These are phyloP conservation scores for Dromaius novaehollandiae DNA, from an alignment of 2,113 vertebrate genomes.

Conservation along the genomic window DNA sequence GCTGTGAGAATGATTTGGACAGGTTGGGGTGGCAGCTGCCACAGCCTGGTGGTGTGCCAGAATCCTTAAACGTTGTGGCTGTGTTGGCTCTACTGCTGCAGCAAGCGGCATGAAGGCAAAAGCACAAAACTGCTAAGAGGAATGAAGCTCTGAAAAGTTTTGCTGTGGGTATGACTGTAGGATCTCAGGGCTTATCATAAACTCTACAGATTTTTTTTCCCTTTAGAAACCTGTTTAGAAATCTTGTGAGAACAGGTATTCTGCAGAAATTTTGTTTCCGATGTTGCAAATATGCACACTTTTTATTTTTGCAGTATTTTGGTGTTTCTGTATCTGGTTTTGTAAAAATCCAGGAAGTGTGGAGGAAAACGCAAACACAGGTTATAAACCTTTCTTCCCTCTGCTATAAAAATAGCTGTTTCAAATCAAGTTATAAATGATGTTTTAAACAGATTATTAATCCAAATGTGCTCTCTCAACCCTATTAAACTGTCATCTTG, in stretches of 20 bases:
- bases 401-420: neutral
- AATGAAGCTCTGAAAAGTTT: neutral
- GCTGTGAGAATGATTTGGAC: neutral
- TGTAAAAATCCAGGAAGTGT: neutral
- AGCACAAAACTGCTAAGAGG: neutral
- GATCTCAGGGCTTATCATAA: neutral
- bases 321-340: neutral
- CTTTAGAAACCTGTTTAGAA: neutral
- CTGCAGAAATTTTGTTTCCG: neutral
- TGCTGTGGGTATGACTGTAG: neutral
- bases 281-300: neutral
- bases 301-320: neutral
- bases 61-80: neutral
- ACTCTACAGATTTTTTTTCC: neutral
- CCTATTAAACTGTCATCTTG: constrained; percentile 22
- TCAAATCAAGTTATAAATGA: constrained; percentile 5
- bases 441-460: neutral
- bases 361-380: neutral
- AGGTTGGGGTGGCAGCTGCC: neutral
- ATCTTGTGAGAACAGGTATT: neutral
- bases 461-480: neutral
- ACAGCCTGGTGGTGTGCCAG: neutral
- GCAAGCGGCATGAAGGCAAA: neutral
- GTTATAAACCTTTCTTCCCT: neutral
- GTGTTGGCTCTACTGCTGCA: neutral